Evolutionary conservation across 2,888 invertebrate genomes (phyloP).

Genomic region (Leptopilina myrica): DNA sequence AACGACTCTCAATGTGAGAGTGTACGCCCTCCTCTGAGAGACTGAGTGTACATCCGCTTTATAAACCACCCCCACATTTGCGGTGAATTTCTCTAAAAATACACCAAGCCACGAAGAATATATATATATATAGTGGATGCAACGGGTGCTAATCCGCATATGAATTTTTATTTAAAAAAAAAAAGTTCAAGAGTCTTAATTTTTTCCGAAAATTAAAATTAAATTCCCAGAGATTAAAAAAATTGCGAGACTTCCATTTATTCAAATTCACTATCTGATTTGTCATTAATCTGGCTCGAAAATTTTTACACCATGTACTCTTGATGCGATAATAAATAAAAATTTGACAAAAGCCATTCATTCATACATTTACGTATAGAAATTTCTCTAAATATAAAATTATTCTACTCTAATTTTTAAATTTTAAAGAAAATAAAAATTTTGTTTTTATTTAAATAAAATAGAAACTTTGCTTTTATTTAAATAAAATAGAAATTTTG

Average conservation of each 20-base stretch:
- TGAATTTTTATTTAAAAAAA: slow-evolving; percentile 5
- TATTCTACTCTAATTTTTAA: too few species aligned
- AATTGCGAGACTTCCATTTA: not conserved
- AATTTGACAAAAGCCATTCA: too few species aligned
- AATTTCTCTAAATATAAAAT: too few species aligned
- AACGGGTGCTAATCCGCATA: slow-evolving; percentile 20
- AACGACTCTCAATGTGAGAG: slow-evolving; percentile 39
- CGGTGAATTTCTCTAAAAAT: slow-evolving; percentile 28
- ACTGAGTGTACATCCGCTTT: slow-evolving; percentile 52
- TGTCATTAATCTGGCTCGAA: too few species aligned
- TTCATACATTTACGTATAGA: too few species aligned
- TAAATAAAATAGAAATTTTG: too few species aligned
- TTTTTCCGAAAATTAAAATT: slow-evolving; percentile 18
- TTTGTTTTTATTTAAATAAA: too few species aligned
- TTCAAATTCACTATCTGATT: not conserved
- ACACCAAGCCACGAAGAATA: slow-evolving; percentile 21
- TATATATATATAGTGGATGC: not conserved
- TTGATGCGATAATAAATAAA: too few species aligned
- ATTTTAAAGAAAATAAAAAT: too few species aligned
- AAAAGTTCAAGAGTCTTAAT: slow-evolving; percentile 20
- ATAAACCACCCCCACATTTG: slow-evolving; percentile 48
- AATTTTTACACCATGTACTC: too few species aligned
- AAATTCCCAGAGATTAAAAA: slow-evolving; percentile 29
- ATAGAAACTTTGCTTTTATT: too few species aligned
- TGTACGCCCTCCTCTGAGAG: slow-evolving; percentile 51